Evolutionary conservation across 2,797 vertebrate species (phyloP).

Genomic region (Chiroxiphia lanceolata): DNA sequence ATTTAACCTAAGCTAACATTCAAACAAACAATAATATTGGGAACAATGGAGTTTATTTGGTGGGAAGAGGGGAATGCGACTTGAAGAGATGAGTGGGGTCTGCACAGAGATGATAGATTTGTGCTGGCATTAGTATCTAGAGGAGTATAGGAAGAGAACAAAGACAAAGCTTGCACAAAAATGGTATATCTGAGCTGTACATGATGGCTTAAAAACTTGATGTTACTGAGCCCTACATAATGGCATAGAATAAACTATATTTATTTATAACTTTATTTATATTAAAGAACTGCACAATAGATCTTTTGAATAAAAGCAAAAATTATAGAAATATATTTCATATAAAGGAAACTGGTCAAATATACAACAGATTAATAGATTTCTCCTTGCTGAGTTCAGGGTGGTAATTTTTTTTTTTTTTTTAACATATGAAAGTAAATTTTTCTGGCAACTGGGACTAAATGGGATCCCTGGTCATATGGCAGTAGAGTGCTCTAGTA

Average conservation of each 20-base stretch:
- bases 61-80: accelerated
- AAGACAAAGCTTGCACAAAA: not conserved
- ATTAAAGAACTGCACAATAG: not conserved
- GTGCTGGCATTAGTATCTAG: not conserved
- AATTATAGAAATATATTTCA: not conserved
- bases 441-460: not conserved
- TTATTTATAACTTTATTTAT: not conserved
- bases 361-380: not conserved
- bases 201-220: not conserved
- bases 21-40: not conserved
- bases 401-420: not conserved
- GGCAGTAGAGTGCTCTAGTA: not conserved
- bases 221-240: not conserved
- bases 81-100: not conserved
- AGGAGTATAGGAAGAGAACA: not conserved
- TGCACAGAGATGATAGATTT: not conserved
- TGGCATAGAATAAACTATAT: not conserved
- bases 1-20: not conserved
- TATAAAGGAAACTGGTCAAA: not conserved
- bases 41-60: not conserved
- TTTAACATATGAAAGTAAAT: not conserved
- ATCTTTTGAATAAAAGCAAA: not conserved
- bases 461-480: not conserved
- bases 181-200: not conserved
- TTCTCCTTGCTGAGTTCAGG: not conserved